A percentile compares a stretch with the other conserved stretches of the same genome.
Conservation (phyloP, 2,888 invertebrate species). For the Thymelicus lineola region DNA sequence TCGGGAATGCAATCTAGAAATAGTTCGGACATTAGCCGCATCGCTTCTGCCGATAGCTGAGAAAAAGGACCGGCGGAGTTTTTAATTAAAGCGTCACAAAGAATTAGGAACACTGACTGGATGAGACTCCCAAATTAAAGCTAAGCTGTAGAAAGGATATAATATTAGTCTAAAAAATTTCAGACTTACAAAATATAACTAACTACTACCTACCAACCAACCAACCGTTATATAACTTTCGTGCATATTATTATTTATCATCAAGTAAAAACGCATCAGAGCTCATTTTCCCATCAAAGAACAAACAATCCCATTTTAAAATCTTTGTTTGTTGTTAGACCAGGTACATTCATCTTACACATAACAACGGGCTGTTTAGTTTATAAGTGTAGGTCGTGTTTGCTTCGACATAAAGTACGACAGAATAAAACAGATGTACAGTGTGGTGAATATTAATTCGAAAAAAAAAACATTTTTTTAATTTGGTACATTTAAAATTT, state of each 20-base stretch:
- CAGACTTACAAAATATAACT: too few species aligned
- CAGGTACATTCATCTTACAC: constrained; percentile 22
- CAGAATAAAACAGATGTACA: too few species aligned
- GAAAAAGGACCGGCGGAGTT: constrained; percentile 18
- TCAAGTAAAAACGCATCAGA: constrained; percentile 19
- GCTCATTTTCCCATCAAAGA: constrained; percentile 20
- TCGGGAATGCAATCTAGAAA: constrained; percentile 25
- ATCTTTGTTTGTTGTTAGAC: constrained; percentile 16
- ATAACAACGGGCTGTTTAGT: neutral
- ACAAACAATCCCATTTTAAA: constrained; percentile 4
- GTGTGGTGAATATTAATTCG: too few species aligned
- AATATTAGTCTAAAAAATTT: too few species aligned
- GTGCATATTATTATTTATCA: constrained; percentile 16
- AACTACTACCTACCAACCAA: too few species aligned
- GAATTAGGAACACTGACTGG: neutral
- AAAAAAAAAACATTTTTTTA: too few species aligned
- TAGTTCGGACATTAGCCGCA: constrained; percentile 20
- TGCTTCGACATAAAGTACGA: too few species aligned
- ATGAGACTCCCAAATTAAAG: neutral
- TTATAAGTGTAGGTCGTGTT: too few species aligned
- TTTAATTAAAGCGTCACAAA: constrained; percentile 27
- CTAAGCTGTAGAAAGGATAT: neutral
- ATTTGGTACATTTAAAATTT: too few species aligned
- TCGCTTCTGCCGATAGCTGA: constrained; percentile 2
- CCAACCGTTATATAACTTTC: too few species aligned